Base-by-base conservation (phyloP, 2,113 vertebrate species). In the Vanacampus margaritifer region DNA sequence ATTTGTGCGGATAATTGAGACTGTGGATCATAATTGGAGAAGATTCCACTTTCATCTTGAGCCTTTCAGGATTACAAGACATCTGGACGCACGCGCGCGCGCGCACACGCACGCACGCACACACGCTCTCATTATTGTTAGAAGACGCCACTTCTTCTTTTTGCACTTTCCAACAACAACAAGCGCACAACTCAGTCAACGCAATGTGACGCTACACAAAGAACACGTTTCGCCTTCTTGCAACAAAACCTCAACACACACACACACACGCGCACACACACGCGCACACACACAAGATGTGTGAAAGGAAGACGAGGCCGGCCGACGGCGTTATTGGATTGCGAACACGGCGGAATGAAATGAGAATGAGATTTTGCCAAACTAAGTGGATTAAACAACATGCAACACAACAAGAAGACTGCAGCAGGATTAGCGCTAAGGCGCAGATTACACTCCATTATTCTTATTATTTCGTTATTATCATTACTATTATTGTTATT, bases 61-160 rank as follows among this genome's bases (percentile, higher is more conserved):
- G 54, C 54, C 14, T 57, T 57, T 57, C 54, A 57, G 54, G 54
- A 57, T 57, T 57, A 57, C 26, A 57, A 57, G 54, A 57, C 54
- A 57, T 57, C 54, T 35, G 35, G 26, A 65, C 45, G 36, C 64
- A 53, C 28, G 3, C 23, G 24, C 23, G 17, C 24, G 17, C 43
- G 23, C n/a, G 23, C 11, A 26, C 24, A 45, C 41, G 6, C n/a
- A 35, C 41, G 19, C 62, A 35, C 63, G 48, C 41, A 46, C 45
- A 46, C 45, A 19, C 8, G 21, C 9, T 26, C 59, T 5, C 21
- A 39, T 13, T 41, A 24, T 65, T 32, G 32, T 57, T 32, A 32
- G 54, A 57, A 57, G 54, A 57, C 26, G 28, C 24, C 53, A 28
- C 53, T 28, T 5, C 13, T n/a, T 16, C 24, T 28, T 28, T 53